Conservation (phyloP, 2,888 invertebrate species). For the Athalia cordata region DNA sequence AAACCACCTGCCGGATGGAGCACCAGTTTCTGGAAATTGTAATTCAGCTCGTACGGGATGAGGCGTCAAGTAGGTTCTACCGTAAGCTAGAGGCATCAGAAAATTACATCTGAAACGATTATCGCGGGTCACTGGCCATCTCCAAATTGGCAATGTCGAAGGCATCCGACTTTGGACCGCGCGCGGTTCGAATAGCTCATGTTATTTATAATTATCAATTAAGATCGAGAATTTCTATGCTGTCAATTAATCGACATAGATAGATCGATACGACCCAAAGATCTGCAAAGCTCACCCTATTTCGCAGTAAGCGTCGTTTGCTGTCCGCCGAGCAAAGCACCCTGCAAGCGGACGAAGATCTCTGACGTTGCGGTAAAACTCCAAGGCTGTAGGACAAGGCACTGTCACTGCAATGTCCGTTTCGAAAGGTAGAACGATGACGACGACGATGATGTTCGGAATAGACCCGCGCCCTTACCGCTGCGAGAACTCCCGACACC, state of each 20-base stretch:
- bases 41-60: too few relatives aligned
- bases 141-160: too few relatives aligned
- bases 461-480: constrained; percentile 37
- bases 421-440: constrained; percentile 34
- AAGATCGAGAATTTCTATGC: background rate
- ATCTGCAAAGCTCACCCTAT: constrained; percentile 63
- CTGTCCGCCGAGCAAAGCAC: constrained; percentile 71
- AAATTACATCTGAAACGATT: too few relatives aligned
- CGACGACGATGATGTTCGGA: constrained; percentile 29
- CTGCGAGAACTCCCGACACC: constrained; percentile 38
- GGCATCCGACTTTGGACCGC: too few relatives aligned
- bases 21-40: too few relatives aligned
- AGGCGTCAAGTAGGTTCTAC: too few relatives aligned
- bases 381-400: constrained; percentile 39
- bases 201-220: background rate
- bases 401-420: constrained; percentile 33
- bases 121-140: too few relatives aligned
- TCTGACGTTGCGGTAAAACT: constrained; percentile 31
- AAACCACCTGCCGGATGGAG: too few relatives aligned
- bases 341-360: constrained; percentile 62
- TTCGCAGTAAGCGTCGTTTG: constrained; percentile 67
- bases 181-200: background rate
- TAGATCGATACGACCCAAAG: background rate
- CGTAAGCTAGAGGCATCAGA: too few relatives aligned
- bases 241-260: background rate